Base-by-base conservation (phyloP, 2,888 invertebrate genomes). In the Diachrysia chrysitis region DNA sequence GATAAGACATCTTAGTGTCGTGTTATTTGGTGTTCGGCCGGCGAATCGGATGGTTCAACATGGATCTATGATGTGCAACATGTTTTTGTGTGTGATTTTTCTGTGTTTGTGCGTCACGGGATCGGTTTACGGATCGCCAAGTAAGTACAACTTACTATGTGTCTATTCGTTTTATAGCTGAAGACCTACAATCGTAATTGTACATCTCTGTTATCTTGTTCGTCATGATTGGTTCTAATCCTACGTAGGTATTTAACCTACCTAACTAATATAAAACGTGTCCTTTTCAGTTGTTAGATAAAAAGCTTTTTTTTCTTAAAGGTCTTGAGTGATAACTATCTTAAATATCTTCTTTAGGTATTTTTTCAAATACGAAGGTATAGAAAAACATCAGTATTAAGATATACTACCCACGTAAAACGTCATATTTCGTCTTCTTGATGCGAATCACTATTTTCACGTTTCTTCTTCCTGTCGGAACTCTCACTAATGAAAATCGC, bases 31-130 rank as follows among this genome's bases (percentile, higher is more conserved):
- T 83, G 84, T 85, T 84, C 85, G 73, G 83, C 85, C 85, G 85
- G 90, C 87, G 83, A 84, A 83, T 77, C 73, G 84, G 82, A 79
- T 79, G 85, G 86, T 78, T 79, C 82, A 88, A 77, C 81, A 93
- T 92, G 92, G 83, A 85, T 76, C 82, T 80, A 82, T 87, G 82
- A 83, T 81, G 84, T 86, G 86, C 83, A 92, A 87, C 81, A 95
- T 95, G 94, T 85, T 90, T 86, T 89, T 87, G 90, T 89, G 92
- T 88, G 92, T 90, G 84, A 78, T 92, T 79, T 86, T 94, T 80
- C 84, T 93, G 93, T 91, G 90, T 85, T 81, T 94, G 90, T 93
- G 92, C 87, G 74, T 90, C 65, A 81, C 81, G 71, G 87, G 86
- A 78, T 86, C 87, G 32, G 90, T 84, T 48, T 84, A 87, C 46